Conservation (phyloP, 2,797 vertebrate genomes). For the Distichodus sexfasciatus region DNA sequence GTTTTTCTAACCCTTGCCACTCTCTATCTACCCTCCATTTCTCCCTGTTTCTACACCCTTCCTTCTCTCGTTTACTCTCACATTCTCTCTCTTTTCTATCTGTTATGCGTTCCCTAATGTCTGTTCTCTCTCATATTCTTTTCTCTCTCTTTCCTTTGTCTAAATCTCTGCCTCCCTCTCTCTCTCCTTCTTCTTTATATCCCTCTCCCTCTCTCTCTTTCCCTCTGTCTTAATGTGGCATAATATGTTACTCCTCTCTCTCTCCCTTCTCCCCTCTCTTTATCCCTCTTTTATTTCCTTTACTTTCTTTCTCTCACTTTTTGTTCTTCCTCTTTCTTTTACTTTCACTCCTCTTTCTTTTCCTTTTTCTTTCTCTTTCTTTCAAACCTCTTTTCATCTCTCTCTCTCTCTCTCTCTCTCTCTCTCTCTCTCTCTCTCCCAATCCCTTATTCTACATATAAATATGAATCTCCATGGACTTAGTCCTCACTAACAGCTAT, state of each 20-base stretch:
- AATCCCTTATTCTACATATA: too few relatives aligned
- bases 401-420: neutral
- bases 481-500: too few relatives aligned
- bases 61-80: too few relatives aligned
- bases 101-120: too few relatives aligned
- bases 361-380: constrained; percentile 8
- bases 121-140: neutral
- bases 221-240: neutral
- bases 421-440: neutral
- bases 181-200: neutral
- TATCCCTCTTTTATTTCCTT: too few relatives aligned
- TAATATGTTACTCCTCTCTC: too few relatives aligned
- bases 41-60: too few relatives aligned
- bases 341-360: neutral
- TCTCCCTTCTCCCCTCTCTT: neutral
- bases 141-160: neutral
- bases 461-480: too few relatives aligned
- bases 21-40: too few relatives aligned
- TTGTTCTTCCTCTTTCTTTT: neutral
- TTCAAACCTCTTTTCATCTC: constrained; percentile 21
- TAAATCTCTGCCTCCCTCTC: constrained; percentile 3
- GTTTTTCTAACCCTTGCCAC: too few relatives aligned
- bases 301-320: constrained; percentile 1
- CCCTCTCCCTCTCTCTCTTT: neutral
- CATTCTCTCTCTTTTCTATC: neutral